Evolutionary conservation across 2,888 invertebrate genomes (phyloP).

Genomic region (Conchocele bisecta): DNA sequence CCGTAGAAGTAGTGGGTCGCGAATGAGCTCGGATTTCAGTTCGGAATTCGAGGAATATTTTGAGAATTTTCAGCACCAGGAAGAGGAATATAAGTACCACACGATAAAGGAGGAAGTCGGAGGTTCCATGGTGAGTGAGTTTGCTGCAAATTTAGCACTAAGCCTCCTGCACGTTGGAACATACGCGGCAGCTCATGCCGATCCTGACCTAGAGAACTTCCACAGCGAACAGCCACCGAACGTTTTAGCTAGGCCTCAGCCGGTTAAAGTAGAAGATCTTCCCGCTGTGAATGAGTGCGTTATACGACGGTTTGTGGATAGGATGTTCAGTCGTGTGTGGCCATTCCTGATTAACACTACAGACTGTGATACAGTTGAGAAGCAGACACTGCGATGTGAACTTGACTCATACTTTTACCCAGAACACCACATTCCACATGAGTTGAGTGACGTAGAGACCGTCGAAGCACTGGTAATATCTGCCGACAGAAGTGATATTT

Average conservation of each 20-base stretch:
- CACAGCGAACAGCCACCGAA: slow-evolving; percentile 46
- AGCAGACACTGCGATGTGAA: too few species aligned
- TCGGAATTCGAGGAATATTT: slow-evolving; percentile 80
- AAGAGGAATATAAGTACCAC: slow-evolving; percentile 67
- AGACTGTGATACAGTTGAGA: too few species aligned
- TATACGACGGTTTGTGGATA: slow-evolving; percentile 53
- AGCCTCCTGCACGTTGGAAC: slow-evolving; percentile 67
- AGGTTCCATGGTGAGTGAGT: slow-evolving; percentile 64
- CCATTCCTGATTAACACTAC: too few species aligned
- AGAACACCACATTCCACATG: too few species aligned
- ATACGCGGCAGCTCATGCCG: slow-evolving; percentile 56
- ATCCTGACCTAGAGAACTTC: slow-evolving; percentile 62
- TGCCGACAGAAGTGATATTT: too few species aligned
- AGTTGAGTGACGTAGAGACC: too few species aligned
- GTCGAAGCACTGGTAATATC: too few species aligned
- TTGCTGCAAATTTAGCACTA: slow-evolving; percentile 65
- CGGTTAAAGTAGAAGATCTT: slow-evolving; percentile 38
- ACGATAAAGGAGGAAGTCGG: slow-evolving; percentile 76
- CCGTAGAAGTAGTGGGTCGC: slow-evolving; percentile 61
- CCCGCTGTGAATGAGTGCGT: slow-evolving; percentile 18
- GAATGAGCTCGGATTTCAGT: slow-evolving; percentile 78
- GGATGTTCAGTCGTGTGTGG: slow-evolving; percentile 53
- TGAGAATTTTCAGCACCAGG: slow-evolving; percentile 71
- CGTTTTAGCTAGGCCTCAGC: slow-evolving; percentile 55
- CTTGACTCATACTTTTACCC: too few species aligned